Base-by-base conservation (phyloP, 2,113 vertebrate species). In the Orthonyx spaldingii region DNA sequence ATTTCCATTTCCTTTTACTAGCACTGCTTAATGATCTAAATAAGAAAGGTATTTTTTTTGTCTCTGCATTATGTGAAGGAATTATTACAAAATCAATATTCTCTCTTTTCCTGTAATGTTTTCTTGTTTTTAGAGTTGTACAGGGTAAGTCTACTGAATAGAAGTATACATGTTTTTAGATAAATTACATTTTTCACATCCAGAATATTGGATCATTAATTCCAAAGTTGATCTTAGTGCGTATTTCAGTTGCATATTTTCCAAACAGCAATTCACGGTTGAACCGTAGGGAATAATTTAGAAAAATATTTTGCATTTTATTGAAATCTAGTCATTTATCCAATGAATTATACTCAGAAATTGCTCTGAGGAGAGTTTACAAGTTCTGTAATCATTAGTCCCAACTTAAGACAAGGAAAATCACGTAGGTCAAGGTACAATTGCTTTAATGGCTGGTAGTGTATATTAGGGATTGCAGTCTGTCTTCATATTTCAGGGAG, bases 61-160 rank as follows among this genome's bases (percentile, higher is more conserved):
- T 76, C 37, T 81, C 55, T 78, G 53, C 77, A 61, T 94, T 96
- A 93, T 89, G 60, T 69, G 84, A 93, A 94, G 70, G 90, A 97
- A 83, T 96, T 94, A 97, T 96, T 96, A 77, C 60, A 91, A 97
- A 97, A 98, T 97, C 97, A 96, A 95, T 97, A 96, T 61, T 53
- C 32, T 46, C 32, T 94, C 88, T 97, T 96, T 90, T 94, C 47
- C 90, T 86, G 35, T 95, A 95, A 95, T 91, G 82, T 96, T 96
- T 93, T 88, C 68, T 96, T 96, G 77, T 37, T 97, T 96, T 94
- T 82, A 90, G 89, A 93, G 57, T 96, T 93, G 92, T 93, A 96
- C 53, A 53, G 90, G 96, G 94, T 97, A 97, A 96, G 96, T 97
- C 94, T 97, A 92, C 42, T 94, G 81, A 90, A 87, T 92, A 96